Evolutionary conservation across 1,140 invertebrate genomes (phyloP), one percentile per base, ranked within the genome.

Genomic region (Drosophila yakuba): DNA sequence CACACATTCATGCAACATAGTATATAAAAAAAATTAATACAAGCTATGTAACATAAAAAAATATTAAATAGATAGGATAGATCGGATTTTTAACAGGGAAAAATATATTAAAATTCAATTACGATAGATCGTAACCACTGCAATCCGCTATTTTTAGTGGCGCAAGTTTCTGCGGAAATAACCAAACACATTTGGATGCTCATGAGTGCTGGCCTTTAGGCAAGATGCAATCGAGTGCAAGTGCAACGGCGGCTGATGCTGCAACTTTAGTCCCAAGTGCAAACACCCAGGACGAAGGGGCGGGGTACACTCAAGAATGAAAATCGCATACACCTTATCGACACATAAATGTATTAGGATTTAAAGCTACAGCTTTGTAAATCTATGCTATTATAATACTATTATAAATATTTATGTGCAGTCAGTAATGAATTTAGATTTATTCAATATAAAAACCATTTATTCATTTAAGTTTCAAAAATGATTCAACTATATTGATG

Each of bases 211-310:
- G 63, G 35, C 50, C 47, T 45, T 51, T 44, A 20, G 38, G 38
- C 47, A 25, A 64, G 47, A 44, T 80, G 54, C 62, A 23, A 62
- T 51, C 55, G 52, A 50, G 20, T 51, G 11, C 47, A 58, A 66
- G 56, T 60, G 59, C 48, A 85, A 86, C 63, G 60, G 68, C 43
- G 74, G 62, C 58, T 68, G 63, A 25, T 36, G 44, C 25, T 38
- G 58, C 63, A 82, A 82, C 78, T 78, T 74, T 78, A 45, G 74
- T 50, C 25, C 4, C 52, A 61, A 64, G 36, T 28, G 14, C 61
- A 72, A 44, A 66, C 39, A 63, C 64, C 63, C 74, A 75, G 36
- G 62, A 4, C 35, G 50, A 51, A 12, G 2, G 17, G 36, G 39
- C 5, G 25, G 25, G 25, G 10, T 59, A 43, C 54, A 62, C 60